phyloP scores from a whole-genome alignment of 2,888 invertebrate species.

The Phengaris arion region DNA sequence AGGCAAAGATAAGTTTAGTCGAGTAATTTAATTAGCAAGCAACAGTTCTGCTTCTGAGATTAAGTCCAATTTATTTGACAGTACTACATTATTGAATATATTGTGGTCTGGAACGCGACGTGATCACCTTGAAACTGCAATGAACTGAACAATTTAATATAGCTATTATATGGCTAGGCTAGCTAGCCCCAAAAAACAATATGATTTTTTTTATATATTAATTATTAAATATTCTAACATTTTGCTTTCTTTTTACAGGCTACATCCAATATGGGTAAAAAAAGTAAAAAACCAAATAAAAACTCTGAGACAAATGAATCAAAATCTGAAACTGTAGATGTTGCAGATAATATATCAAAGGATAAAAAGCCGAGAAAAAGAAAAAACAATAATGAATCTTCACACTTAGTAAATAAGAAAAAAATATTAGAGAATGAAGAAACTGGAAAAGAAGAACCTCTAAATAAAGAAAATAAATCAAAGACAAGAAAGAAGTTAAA shows the following conservation, averaged over 20 bases:
- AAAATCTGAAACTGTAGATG: background rate
- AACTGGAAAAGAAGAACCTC: background rate
- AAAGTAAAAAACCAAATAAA: constrained; percentile 12
- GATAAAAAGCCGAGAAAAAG: constrained; percentile 1
- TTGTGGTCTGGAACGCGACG: background rate
- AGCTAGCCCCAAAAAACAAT: no score
- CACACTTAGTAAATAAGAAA: background rate
- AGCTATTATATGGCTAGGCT: no score
- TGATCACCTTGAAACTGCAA: background rate
- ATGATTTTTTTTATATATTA: no score
- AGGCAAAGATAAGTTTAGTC: background rate
- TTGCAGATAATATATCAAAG: background rate
- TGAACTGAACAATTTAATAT: background rate
- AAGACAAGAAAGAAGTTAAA: background rate
- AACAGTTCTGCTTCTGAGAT: background rate
- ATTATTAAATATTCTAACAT: background rate
- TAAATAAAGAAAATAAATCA: background rate
- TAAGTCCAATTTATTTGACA: background rate
- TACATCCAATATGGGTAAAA: background rate
- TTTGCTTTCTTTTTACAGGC: background rate
- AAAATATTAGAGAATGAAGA: background rate
- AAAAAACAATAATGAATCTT: constrained; percentile 2
- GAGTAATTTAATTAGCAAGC: background rate
- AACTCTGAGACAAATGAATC: background rate
- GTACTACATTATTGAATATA: no score